phyloP scores from a whole-genome alignment of 2,888 invertebrate species.

The Drosophila quinaria region DNA sequence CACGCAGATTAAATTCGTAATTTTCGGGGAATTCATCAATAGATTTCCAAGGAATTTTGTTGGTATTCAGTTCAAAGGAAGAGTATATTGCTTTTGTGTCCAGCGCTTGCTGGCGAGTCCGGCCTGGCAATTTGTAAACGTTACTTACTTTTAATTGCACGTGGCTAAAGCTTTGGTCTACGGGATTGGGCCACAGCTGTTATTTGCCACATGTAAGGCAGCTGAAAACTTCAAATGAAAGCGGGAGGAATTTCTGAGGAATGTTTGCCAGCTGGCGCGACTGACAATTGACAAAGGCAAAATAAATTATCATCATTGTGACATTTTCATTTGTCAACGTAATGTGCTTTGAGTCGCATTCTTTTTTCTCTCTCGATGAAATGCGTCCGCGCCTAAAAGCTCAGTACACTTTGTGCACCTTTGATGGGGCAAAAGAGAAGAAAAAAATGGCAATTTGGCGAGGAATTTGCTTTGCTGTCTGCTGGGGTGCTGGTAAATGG shows the following conservation, averaged over 20 bases:
- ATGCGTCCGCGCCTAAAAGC: slow-evolving; percentile 57
- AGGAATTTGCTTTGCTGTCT: slow-evolving; percentile 63
- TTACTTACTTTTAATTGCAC: slow-evolving; percentile 66
- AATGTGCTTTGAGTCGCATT: slow-evolving; percentile 70
- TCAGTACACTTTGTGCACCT: slow-evolving; percentile 55
- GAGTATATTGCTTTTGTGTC: slow-evolving; percentile 13
- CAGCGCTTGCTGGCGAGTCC: not conserved
- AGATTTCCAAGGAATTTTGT: not conserved
- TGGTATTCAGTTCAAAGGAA: not conserved
- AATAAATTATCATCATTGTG: slow-evolving; percentile 78
- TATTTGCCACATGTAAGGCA: slow-evolving; percentile 25
- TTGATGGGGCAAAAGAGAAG: slow-evolving; percentile 21
- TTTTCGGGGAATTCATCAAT: not conserved
- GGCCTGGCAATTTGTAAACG: slow-evolving; percentile 38
- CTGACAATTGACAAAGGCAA: slow-evolving; percentile 72
- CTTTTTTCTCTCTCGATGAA: slow-evolving; percentile 38
- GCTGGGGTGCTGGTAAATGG: slow-evolving; percentile 24
- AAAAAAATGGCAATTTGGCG: slow-evolving; percentile 58
- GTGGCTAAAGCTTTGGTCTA: slow-evolving; percentile 28
- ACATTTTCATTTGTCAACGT: slow-evolving; percentile 79
- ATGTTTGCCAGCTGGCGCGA: slow-evolving; percentile 55
- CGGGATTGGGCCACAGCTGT: slow-evolving; percentile 37
- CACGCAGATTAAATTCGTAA: not conserved
- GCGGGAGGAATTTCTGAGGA: slow-evolving; percentile 55
- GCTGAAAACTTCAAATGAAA: slow-evolving; percentile 55